Evolutionary conservation across 2,888 invertebrate genomes (phyloP), one percentile per base, ranked within the genome.

Genomic region (Lydus trimaculatus): DNA sequence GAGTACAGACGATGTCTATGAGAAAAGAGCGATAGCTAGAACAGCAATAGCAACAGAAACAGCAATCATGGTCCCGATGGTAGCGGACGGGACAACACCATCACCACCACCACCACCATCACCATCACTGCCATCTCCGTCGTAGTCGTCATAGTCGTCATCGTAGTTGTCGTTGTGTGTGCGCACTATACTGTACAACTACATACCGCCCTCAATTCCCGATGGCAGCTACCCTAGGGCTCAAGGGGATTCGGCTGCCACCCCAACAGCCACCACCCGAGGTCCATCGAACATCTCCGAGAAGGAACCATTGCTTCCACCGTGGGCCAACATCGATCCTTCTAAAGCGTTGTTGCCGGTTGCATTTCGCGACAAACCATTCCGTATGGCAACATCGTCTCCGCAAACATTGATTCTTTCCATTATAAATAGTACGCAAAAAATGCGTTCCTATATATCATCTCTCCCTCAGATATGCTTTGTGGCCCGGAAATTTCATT

Each of bases 381-480:
- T 69, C 48, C 60, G 58, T 52, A 61, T 65, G 76, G 72, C 74
- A 75, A 76, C 76, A 63, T 64, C 69, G 60, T 70, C 70, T 73
- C 80, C 79, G 77, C 83, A 83, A 84, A 84, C 84, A 84, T 84
- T 84, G 84, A 85, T 85, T 84, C 84, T 84, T 84, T 84, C 83
- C 84, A 84, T 84, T 84, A 85, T 84, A 84, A 84, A 84, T 84
- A 84, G 83, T 84, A 84, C 83, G 84, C 84, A 84, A 84, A 85
- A 85, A 85, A 85, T 84, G 84, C 84, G 84, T 84, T 84, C 83
- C 84, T 84, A 85, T 85, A 85, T 84, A 84, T 85, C 85, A 85
- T 85, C 83, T 81, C 79, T 75, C 80, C 81, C 78, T 76, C 79
- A 83, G 82, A 84, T 83, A 81, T 83, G 84, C 83, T 84, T 84